Percentiles rank a stretch among this genome's conserved stretches.
Evolutionary conservation across 2,113 vertebrate genomes (phyloP).

Genomic region (Pogona vitticeps): DNA sequence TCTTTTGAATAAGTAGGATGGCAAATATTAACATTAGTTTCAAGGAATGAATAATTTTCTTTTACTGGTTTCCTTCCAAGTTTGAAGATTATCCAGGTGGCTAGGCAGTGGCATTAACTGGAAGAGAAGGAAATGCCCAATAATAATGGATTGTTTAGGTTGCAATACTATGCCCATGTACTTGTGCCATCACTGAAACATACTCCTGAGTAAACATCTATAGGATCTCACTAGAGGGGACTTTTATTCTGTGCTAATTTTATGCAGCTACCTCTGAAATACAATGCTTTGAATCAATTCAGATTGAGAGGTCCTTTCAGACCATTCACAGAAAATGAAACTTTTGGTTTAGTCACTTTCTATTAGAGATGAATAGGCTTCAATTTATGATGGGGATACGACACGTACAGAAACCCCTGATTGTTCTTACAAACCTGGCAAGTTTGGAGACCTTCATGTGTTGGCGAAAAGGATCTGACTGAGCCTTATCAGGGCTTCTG

Average conservation of each 20-base stretch:
- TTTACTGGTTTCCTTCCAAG: slow-evolving; percentile 35
- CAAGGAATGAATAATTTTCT: slow-evolving; percentile 25
- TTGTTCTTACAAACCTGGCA: no score
- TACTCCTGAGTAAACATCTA: not conserved
- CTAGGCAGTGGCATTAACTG: slow-evolving; percentile 56
- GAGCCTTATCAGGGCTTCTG: no score
- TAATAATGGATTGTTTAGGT: not conserved
- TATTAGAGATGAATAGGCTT: no score
- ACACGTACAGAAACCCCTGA: no score
- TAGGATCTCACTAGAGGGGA: not conserved
- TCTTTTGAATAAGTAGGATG: slow-evolving; percentile 25
- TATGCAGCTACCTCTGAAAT: not conserved
- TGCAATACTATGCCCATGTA: not conserved
- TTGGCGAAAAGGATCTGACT: no score
- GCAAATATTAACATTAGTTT: slow-evolving; percentile 26
- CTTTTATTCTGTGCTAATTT: not conserved
- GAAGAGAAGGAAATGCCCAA: slow-evolving; percentile 47
- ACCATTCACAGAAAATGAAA: no score
- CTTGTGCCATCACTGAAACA: not conserved
- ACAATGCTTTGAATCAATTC: not conserved
- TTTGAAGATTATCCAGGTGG: slow-evolving; percentile 45
- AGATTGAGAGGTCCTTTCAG: not conserved
- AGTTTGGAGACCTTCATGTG: no score
- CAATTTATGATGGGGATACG: no score
- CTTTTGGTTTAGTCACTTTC: no score